These are phyloP conservation scores for Pristis pectinata DNA, from an alignment of 2,797 vertebrate genomes.

Conservation along the genomic window DNA sequence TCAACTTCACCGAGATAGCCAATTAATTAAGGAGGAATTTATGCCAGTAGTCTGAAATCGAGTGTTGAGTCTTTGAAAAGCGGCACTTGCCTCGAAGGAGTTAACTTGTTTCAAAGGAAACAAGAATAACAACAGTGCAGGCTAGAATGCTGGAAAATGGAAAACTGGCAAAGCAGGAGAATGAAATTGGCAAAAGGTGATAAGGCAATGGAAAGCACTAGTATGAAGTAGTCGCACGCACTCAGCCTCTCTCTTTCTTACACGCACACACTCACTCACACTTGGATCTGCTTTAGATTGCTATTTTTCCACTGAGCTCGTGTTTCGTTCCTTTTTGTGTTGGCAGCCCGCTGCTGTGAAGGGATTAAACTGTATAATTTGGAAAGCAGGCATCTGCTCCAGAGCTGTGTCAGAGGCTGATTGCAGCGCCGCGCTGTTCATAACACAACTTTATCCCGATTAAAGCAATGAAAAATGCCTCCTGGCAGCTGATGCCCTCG, in stretches of 20 bases:
- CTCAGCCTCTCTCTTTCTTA: not conserved
- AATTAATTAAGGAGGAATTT: not conserved
- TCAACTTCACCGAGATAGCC: slow-evolving; percentile 21
- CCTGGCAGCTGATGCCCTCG: slow-evolving; percentile 48
- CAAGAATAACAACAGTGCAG: not conserved
- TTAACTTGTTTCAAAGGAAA: slow-evolving; percentile 6
- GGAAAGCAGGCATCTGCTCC: slow-evolving; percentile 32
- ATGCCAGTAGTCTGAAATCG: not conserved
- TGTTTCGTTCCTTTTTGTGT: slow-evolving; percentile 31
- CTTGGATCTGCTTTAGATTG: slow-evolving; percentile 33
- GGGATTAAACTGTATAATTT: slow-evolving; percentile 38
- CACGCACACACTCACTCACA: not conserved
- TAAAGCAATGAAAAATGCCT: slow-evolving; percentile 49
- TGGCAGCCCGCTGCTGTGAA: slow-evolving; percentile 36
- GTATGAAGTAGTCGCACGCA: not conserved
- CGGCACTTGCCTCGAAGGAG: not conserved
- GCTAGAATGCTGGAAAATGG: not conserved
- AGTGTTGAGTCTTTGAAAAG: not conserved
- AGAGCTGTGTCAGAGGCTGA: slow-evolving; percentile 41
- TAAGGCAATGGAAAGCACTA: not conserved
- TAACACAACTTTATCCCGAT: slow-evolving; percentile 53
- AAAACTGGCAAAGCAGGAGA: slow-evolving; percentile 9
- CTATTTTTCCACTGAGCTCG: slow-evolving; percentile 34
- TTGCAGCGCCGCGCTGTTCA: slow-evolving; percentile 51
- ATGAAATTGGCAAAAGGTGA: slow-evolving; percentile 27